A percentile compares a stretch with the other conserved stretches of the same genome.
Evolutionary conservation across 2,888 invertebrate species (phyloP).

Genomic region (Spialia ferax): DNA sequence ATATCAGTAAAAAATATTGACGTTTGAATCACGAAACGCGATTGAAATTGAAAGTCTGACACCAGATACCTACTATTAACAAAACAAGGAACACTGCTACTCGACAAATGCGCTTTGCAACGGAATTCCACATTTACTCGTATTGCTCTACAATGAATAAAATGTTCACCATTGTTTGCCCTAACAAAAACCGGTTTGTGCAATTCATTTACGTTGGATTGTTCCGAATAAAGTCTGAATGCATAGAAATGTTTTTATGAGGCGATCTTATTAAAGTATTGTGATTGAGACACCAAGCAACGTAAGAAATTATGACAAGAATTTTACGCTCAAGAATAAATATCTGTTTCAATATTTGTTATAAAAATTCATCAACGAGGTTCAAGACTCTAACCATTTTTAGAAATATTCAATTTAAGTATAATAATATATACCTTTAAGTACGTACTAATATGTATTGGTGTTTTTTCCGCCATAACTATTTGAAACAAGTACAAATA

Average conservation of each 20-base stretch:
- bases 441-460: no score
- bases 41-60: slow-evolving; percentile 21
- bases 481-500: no score
- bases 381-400: no score
- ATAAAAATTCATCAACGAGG: no score
- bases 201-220: slow-evolving; percentile 31
- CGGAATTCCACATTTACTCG: slow-evolving; percentile 21
- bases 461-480: no score
- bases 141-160: slow-evolving; percentile 23
- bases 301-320: no score
- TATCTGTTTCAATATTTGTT: no score
- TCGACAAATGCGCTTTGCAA: slow-evolving; percentile 22
- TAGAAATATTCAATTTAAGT: no score
- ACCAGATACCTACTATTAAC: not conserved
- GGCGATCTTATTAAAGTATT: not conserved
- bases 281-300: not conserved
- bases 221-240: slow-evolving; percentile 14
- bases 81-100: slow-evolving; percentile 12
- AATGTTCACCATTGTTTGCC: slow-evolving; percentile 28
- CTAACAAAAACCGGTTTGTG: slow-evolving; percentile 28
- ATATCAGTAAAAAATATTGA: not conserved
- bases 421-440: no score
- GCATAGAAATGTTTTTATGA: not conserved
- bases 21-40: slow-evolving; percentile 8
- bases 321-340: no score